Percentiles rank a stretch among this genome's conserved stretches.
Evolutionary conservation across 1,140 invertebrate species (phyloP).

Genomic region (Lamellibrachia luymesi): DNA sequence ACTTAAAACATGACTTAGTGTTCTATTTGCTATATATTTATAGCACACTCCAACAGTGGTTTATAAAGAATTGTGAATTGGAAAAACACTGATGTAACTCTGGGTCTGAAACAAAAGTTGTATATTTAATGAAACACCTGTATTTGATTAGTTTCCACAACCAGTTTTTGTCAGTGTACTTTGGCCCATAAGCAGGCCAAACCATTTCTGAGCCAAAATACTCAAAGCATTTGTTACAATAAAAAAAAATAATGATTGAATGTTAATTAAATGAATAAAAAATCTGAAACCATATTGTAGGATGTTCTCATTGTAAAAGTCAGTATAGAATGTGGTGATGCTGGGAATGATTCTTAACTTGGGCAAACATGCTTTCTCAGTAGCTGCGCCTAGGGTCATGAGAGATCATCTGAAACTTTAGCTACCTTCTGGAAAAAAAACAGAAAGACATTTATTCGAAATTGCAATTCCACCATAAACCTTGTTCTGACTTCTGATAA

Average conservation of each 20-base stretch:
- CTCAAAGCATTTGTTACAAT: neutral
- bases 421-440: too few species aligned
- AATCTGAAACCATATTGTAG: neutral
- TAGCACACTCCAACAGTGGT: neutral
- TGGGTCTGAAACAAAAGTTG: neutral
- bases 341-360: neutral
- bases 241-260: neutral
- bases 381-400: too few species aligned
- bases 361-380: too few species aligned
- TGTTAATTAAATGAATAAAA: neutral
- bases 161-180: neutral
- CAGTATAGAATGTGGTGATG: neutral
- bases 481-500: too few species aligned
- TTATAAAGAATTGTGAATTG: neutral
- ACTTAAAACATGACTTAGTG: neutral
- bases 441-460: too few species aligned
- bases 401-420: too few species aligned
- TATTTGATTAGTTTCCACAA: neutral
- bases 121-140: neutral
- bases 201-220: neutral
- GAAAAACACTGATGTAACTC: neutral
- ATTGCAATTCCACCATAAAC: too few species aligned
- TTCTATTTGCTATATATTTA: neutral
- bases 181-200: neutral
- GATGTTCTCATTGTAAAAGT: neutral